Evolutionary conservation across 2,797 vertebrate species (phyloP).

Genomic region (Coendou prehensilis): DNA sequence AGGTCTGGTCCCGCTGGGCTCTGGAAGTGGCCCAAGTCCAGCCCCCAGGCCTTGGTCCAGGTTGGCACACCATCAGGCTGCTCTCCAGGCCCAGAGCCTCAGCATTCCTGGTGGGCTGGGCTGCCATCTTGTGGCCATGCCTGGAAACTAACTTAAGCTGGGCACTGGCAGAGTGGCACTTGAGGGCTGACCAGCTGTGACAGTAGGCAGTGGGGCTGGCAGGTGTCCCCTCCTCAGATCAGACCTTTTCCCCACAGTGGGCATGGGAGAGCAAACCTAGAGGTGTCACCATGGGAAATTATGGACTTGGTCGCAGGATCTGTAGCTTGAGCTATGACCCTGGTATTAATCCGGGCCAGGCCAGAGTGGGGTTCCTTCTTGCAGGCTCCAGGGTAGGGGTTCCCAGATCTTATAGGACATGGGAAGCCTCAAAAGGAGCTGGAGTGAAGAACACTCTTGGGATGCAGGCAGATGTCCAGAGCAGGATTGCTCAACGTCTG

Average conservation of each 20-base stretch:
- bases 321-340: background rate
- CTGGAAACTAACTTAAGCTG: conserved; percentile 37
- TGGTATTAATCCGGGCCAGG: background rate
- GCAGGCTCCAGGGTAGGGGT: background rate
- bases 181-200: background rate
- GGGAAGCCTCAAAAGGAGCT: background rate
- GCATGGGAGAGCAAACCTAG: background rate
- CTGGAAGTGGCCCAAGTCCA: conserved; percentile 62
- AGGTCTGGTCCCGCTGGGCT: conserved; percentile 61
- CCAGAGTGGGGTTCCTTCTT: background rate
- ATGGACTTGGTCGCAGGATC: background rate
- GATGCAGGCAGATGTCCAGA: background rate
- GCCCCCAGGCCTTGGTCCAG: conserved; percentile 15
- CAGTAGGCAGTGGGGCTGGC: background rate
- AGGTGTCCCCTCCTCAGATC: background rate
- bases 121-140: conserved; percentile 81
- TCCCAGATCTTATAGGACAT: background rate
- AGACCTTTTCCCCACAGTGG: background rate
- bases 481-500: background rate
- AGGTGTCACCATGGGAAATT: background rate
- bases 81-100: background rate
- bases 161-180: background rate
- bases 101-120: conserved; percentile 57
- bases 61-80: background rate
- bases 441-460: background rate